Conservation (phyloP, 2,113 vertebrate genomes). For the Stegastes partitus region DNA sequence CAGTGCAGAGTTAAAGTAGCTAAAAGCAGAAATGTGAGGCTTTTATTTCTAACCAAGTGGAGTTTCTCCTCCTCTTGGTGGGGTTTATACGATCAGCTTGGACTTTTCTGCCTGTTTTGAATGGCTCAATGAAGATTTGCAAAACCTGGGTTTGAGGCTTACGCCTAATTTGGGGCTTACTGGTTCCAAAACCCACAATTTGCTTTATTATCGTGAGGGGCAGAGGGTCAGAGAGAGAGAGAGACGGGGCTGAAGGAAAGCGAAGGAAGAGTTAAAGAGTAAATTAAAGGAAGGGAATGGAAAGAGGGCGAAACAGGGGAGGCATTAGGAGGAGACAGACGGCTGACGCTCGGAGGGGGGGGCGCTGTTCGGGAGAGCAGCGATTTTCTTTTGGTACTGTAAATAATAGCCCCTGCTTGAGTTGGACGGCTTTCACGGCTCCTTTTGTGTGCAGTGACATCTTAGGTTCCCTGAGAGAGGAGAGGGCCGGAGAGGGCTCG, state of each 20-base stretch:
- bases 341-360: constrained; percentile 45
- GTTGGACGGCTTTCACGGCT: constrained; percentile 81
- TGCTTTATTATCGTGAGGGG: constrained; percentile 62
- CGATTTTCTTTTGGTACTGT: constrained; percentile 80
- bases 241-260: constrained; percentile 34
- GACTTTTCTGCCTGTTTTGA: constrained; percentile 61
- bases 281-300: constrained; percentile 58
- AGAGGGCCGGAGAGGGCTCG: constrained; percentile 61
- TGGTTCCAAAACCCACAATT: constrained; percentile 78
- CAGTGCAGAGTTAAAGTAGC: background rate
- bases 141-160: constrained; percentile 57
- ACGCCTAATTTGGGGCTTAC: constrained; percentile 76
- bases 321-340: constrained; percentile 68
- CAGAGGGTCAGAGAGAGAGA: constrained; percentile 20
- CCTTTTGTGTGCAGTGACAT: constrained; percentile 81
- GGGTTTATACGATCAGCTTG: constrained; percentile 28
- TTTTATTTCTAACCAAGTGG: constrained; percentile 20
- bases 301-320: constrained; percentile 62
- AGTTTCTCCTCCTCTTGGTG: constrained; percentile 23
- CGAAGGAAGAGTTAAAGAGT: constrained; percentile 20
- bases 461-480: constrained; percentile 79
- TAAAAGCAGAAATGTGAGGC: background rate
- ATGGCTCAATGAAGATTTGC: constrained; percentile 59
- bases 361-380: constrained; percentile 53
- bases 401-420: constrained; percentile 84